Base-by-base conservation (phyloP, 2,113 vertebrate species). In the Uria aalge region DNA sequence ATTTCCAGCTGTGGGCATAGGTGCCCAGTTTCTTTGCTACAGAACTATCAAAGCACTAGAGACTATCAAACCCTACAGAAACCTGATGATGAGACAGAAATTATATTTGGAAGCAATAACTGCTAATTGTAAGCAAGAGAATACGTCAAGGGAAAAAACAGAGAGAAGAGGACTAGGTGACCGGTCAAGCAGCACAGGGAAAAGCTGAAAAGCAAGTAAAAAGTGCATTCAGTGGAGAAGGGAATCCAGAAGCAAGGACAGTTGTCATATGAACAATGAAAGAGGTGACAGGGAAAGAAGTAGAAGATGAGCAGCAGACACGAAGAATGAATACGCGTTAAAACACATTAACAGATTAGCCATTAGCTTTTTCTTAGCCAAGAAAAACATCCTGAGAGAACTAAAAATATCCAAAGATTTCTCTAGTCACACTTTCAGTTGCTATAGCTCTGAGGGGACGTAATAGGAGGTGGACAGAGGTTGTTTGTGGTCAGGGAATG, bases 361-460 rank as follows among this genome's bases (percentile, higher is more conserved):
- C 34, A 63, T 72, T 85, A 63, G 21, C 24, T 80, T 27, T 27
- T 50, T 52, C 76, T 34, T 73, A 83, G 91, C 84, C 82, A 94
- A 95, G 66, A 93, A 92, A 93, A 92, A 82, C 69, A 85, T 34
- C 66, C 66, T 69, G 45, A 78, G 24, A 64, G 66, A 90, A 76
- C 69, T 95, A 93, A 98, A 97, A 97, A 95, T 81, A 97, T 3
- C 11, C 45, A 15, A 72, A 80, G 53, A 75, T 50, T 95, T 81
- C 86, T 69, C 48, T 57, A 76, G 72, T 91, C 66, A 94, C 45
- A 45, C 66, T 87, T 92, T n/a, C 75, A 83, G 48, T 59, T 94
- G 67, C 82, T 87, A 26, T 57, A 94, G 69, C n/a, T 68, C 66
- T 94, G 59, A 60, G 79, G 30, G n/a, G 45, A 82, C 30, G 41